Evolutionary conservation across 1,140 invertebrate genomes (phyloP), one percentile per base, ranked within the genome.

Genomic region (Cotesia typhae): DNA sequence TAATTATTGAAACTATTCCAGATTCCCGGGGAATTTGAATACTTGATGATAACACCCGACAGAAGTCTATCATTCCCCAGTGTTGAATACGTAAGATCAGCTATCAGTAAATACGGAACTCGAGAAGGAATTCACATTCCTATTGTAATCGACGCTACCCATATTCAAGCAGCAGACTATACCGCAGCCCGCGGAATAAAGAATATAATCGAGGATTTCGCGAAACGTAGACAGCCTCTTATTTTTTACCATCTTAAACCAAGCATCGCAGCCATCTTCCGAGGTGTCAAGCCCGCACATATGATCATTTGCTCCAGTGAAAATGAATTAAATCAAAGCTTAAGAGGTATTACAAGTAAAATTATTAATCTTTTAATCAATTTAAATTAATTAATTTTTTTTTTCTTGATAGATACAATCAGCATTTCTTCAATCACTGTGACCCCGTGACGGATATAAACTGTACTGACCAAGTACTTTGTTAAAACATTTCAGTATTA

Each of bases 201-300:
- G 78, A 89, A 89, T 36, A 86, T 94, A 41, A 92, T 93, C 71
- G 91, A 93, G 72, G 92, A 94, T 83, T 94, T 94, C 83, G 86
- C 90, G 20, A 88, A 88, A 60, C 88, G 92, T 72, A 91, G 91
- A n/a, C 93, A 94, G 81, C 89, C 90, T 4, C 86, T 94, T 35
- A 89, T 94, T 52, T 94, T 94, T 81, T 92, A 91, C 81, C 92
- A 93, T 78, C 85, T 93, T 75, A 93, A 93, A 82, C 91, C 92
- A 17, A 92, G 91, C 66, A 89, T 93, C 9, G 87, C 90, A 51
- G 87, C 88, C 51, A 91, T 92, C 75, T 92, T 94, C 82, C 88
- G 90, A 83, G 92, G 91, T 12, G 91, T 94, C 17, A 89, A 90
- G 76, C 92, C 92, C 12, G 89, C 89, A 61, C 89, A 90, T 77